Base-by-base conservation (phyloP, 2,113 vertebrate genomes). In the Nothocercus nigrocapillus region DNA sequence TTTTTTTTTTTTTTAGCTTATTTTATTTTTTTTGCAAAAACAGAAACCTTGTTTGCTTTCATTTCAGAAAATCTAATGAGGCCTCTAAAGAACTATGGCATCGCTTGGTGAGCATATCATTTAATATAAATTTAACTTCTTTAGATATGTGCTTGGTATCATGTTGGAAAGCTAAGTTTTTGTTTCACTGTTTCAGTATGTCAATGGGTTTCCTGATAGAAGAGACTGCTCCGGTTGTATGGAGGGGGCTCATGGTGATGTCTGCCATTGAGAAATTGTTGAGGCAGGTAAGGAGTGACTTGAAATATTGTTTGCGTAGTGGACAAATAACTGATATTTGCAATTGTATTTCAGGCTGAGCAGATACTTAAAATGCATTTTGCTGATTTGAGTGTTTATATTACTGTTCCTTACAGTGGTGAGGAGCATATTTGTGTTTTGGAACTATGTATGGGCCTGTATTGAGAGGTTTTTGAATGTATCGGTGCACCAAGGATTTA, bases 171-270 rank as follows among this genome's bases (percentile, higher is more conserved):
- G 24, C 78, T 72, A 27, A 51, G 21, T 36, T 94, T 96, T 73
- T 97, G 54, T 42, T 69, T 97, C 88, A 53, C 59, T 92, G 20
- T 96, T 97, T 73, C 97, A 99, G 99, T 95, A 99, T 99, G 99
- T 99, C 99, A 17, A 99, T 99, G 98, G 99, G 99, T 25, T 99
- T 99, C 96, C 98, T 99, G 95, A 96, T 99, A 96, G 99, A 99
- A 90, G 99, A 99, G 28, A 96, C 96, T 24, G 97, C 98, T 28
- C 99, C 99, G 0, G 96, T 99, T 90, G 98, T 99, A 53, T 99
- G 99, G 99, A 97, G 99, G 91, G 99, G 99, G 4, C 98, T 99
- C 92, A 99, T 99, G 99, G 99, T 99, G 42, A 99, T 99, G 99
- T 99, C 99, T 82, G 99, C 99, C 19, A 93, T 99, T 94, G 99